Percentiles rank a stretch among this genome's conserved stretches.
phyloP scores from a whole-genome alignment of 2,797 vertebrate genomes.

The Sebastes variabilis region DNA sequence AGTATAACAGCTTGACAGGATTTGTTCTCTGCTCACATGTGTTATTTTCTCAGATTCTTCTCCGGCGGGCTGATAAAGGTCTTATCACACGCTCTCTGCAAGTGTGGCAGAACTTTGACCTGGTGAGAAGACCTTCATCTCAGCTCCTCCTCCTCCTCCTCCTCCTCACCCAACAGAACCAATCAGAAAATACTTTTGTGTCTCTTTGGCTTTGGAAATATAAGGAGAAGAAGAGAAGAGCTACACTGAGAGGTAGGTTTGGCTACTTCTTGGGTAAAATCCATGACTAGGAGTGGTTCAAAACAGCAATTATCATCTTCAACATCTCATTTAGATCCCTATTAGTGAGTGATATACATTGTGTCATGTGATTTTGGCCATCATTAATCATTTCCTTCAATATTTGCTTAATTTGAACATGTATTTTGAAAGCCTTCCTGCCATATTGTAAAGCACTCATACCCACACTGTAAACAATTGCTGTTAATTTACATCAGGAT shows the following conservation, averaged over 20 bases:
- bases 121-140: conserved; percentile 23
- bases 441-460: background rate
- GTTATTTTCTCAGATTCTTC: conserved; percentile 65
- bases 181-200: conserved; percentile 30
- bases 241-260: conserved; percentile 52
- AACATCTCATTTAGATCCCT: background rate
- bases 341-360: background rate
- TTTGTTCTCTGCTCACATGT: conserved; percentile 37
- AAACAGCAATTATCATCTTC: background rate
- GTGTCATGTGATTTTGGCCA: background rate
- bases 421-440: background rate
- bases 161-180: conserved; percentile 17
- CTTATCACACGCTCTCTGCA: conserved; percentile 65
- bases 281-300: background rate
- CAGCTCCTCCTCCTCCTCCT: background rate
- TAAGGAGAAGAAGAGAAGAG: conserved; percentile 14
- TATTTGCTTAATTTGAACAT: background rate
- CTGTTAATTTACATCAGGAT: too few species aligned
- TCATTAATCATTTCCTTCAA: background rate
- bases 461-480: background rate
- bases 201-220: conserved; percentile 14
- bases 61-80: conserved; percentile 59
- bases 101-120: conserved; percentile 77
- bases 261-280: background rate
- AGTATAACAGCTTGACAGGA: background rate